Evolutionary conservation across 2,797 vertebrate genomes (phyloP).

Genomic region (Tinamus major): DNA sequence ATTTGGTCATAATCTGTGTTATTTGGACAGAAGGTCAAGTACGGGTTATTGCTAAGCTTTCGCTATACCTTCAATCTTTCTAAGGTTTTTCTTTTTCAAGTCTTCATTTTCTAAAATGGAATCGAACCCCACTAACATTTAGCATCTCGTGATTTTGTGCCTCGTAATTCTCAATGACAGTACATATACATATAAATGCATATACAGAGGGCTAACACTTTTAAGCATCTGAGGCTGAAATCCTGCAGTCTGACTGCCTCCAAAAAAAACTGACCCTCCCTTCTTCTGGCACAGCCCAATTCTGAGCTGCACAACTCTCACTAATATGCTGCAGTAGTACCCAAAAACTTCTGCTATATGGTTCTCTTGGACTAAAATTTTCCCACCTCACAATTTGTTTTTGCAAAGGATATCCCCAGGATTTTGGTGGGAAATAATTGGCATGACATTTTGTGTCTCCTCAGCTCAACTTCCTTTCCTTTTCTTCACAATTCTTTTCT

Average conservation of each 20-base stretch:
- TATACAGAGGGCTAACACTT: neutral
- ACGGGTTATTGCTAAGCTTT: neutral
- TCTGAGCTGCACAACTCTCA: neutral
- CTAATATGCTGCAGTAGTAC: neutral
- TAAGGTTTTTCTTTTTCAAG: neutral
- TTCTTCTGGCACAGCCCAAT: neutral
- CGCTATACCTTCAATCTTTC: neutral
- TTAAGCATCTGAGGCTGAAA: neutral
- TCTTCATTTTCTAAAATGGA: neutral
- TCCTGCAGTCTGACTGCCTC: neutral
- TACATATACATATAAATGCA: neutral
- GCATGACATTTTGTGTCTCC: neutral
- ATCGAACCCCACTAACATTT: neutral
- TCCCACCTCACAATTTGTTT: neutral
- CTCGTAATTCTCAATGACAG: neutral
- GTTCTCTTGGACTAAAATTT: neutral
- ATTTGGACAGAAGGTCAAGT: neutral
- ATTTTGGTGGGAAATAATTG: neutral
- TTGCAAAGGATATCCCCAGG: neutral
- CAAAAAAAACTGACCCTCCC: accelerated
- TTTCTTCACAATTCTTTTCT: neutral
- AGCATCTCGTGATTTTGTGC: neutral
- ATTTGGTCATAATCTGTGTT: neutral
- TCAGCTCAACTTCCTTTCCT: neutral
- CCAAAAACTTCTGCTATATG: accelerated